Percentiles rank a stretch among this genome's conserved stretches.
Conservation (phyloP, 2,113 vertebrate genomes). For the Lepus europaeus region DNA sequence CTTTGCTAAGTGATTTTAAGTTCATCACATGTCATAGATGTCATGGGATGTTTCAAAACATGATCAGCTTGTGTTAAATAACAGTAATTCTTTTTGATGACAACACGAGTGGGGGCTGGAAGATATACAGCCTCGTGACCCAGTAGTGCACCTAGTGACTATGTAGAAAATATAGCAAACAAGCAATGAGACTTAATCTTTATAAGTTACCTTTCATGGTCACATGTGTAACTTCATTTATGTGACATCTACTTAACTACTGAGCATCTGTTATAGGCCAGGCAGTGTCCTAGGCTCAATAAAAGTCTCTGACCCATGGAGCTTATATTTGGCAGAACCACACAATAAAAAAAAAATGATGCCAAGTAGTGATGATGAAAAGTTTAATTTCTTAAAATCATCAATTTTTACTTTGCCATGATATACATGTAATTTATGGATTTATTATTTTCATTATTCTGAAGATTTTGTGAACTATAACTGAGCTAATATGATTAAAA, state of each 20-base stretch:
- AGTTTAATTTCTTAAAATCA: not conserved
- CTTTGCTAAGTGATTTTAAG: not conserved
- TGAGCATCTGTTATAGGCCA: not conserved
- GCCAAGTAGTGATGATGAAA: not conserved
- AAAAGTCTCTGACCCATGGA: not conserved
- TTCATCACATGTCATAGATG: not conserved
- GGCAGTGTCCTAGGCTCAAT: too few species aligned
- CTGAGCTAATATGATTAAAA: not conserved
- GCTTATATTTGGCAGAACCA: not conserved
- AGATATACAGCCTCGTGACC: too few species aligned
- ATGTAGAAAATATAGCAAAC: not conserved
- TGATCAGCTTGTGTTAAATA: not conserved
- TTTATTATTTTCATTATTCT: not conserved
- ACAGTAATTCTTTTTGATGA: not conserved
- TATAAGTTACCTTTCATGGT: not conserved
- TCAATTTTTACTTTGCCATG: not conserved
- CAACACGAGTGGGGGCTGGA: not conserved
- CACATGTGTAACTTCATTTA: not conserved
- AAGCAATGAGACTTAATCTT: not conserved
- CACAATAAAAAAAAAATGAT: not conserved
- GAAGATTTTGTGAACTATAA: slow-evolving; percentile 22
- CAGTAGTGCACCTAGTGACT: not conserved
- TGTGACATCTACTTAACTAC: not conserved
- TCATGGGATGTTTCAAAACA: not conserved
- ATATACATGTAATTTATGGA: not conserved